Base-by-base conservation (phyloP, 2,797 vertebrate genomes). In the Tenualosa ilisha region DNA sequence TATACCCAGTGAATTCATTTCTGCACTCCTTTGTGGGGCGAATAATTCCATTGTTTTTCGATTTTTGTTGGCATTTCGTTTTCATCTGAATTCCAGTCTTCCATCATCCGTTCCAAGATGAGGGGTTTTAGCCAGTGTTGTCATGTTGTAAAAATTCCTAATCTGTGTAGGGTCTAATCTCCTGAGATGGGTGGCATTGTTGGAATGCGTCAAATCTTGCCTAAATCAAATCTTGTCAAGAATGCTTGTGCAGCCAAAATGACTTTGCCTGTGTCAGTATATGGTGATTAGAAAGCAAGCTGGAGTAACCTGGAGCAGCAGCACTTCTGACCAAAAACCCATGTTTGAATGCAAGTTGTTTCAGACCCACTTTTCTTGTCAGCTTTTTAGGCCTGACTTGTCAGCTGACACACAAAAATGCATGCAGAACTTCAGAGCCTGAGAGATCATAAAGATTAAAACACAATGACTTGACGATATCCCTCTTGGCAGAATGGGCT, bases 381-480 rank as follows among this genome's bases (percentile, higher is more conserved):
- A 24, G 83, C 61, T 54, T 20, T 84, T 54, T 24, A 50, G 13
- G 11, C 40, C 31, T 53, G 81, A 65, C 85, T 82, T 68, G 49
- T 24, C 72, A 49, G 49, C 54, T 81, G 83, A 83, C 22, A 50
- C 61, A 37, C 37, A 75, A 75, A 75, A 75, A 75, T 75, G 68
- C 40, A 75, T 75, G 68, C 31, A 75, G 17, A 75, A 40, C 68
- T 40, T 75, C 68, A 75, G 68, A 75, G 68, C 13, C 37, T 0
- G 15, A 37, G 68, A 75, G 84, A 46, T 81, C 83, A 37, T 83
- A 81, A 84, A 87, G 83, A 86, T 81, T 72, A 81, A 13, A 89
- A 85, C 86, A 89, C 89, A 88, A 88, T 86, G 88, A 68, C 49
- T 84, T 81, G 0, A 82, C 81, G 82, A 84, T 84, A 90, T 87